Evolutionary conservation across 2,888 invertebrate genomes (phyloP), one percentile per base, ranked within the genome.

Genomic region (Scotopteryx bipunctaria): DNA sequence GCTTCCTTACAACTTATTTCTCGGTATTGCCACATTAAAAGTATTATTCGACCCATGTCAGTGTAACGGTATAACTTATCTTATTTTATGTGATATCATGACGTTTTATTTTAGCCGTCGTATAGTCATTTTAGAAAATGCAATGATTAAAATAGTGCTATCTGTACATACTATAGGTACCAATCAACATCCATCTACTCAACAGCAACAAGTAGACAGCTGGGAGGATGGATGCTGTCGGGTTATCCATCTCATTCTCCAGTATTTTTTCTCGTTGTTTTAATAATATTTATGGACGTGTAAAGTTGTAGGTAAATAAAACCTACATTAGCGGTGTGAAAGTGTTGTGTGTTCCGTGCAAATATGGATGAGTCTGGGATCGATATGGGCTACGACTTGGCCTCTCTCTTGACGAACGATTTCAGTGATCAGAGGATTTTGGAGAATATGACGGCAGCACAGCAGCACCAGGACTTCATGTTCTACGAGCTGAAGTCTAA

Each of bases 281-380:
- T 69, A 69, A 76, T 73, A 66, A 67, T 59, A 69, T 76, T 71
- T 67, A 84, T 59, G 57, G 36, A 50, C 57, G 33, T 48, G 25
- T 56, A 32, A 42, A 32, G 76, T 43, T 27, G 15, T 73, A 69
- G 68, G 54, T 67, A 75, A 69, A 64, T 83, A 62, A 64, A 69
- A 69, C 55, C 64, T 58, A 67, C 61, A 68, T 9, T 70, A 63
- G 63, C 59, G 75, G 86, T 86, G 88, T 66, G 72, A 79, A 76
- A 71, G 80, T 81, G 83, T 73, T 73, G 83, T 82, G 84, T 69
- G n/a, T 73, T 69, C 64, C 70, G 69, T 71, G 72, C 54, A 65
- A 86, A 78, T 76, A 92, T 92, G 92, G 92, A 93, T 81, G 93
- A 93, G 78, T 93, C 93, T 67, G 93, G 93, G 62, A 92, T 93